phyloP scores from a whole-genome alignment of 2,797 vertebrate genomes.

The Pogonophryne albipinna region DNA sequence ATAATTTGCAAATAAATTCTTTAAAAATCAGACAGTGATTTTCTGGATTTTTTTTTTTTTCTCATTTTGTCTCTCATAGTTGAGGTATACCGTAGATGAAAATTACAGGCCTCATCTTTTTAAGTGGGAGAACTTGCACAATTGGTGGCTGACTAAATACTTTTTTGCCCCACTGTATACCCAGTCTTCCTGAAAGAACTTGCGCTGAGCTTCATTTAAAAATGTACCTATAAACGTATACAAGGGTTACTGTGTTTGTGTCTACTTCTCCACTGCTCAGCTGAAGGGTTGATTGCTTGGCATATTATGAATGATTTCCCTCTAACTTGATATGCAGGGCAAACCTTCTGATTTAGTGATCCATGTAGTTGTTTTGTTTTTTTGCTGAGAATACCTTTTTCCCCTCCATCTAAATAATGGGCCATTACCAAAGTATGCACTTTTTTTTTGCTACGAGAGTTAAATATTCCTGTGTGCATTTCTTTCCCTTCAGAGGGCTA shows the following conservation, averaged over 20 bases:
- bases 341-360: conserved; percentile 28
- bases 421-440: conserved; percentile 1
- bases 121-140: too few relatives aligned
- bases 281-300: conserved; percentile 15
- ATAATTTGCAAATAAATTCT: too few relatives aligned
- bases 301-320: conserved; percentile 25
- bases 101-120: too few relatives aligned
- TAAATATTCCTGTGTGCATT: conserved; percentile 14
- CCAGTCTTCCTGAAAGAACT: too few relatives aligned
- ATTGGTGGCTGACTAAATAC: too few relatives aligned
- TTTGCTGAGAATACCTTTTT: conserved; percentile 13
- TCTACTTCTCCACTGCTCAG: conserved; percentile 24
- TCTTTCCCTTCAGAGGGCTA: background rate
- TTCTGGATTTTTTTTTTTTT: too few relatives aligned
- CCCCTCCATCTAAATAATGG: conserved; percentile 7
- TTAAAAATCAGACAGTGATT: too few relatives aligned
- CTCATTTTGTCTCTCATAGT: too few relatives aligned
- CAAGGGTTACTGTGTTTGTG: conserved; percentile 14
- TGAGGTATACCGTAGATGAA: too few relatives aligned
- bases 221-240: conserved; percentile 17
- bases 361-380: background rate
- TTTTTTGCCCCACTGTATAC: too few relatives aligned
- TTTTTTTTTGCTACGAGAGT: background rate
- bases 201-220: background rate
- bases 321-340: conserved; percentile 19